Evolutionary conservation across 2,888 invertebrate species (phyloP), one percentile per base, ranked within the genome.

Genomic region (Melangyna quadrimaculata): DNA sequence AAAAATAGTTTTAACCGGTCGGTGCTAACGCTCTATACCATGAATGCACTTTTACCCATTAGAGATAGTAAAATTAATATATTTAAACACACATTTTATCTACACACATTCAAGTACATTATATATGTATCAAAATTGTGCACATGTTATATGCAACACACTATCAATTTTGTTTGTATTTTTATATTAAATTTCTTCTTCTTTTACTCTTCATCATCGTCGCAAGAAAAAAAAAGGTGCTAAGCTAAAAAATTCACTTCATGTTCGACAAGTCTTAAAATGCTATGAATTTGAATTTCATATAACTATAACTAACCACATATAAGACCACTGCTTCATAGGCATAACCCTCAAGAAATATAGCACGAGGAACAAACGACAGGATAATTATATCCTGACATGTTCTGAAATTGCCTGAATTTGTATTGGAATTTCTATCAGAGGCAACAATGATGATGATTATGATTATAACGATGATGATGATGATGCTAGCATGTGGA

Each of bases 361-460:
- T 67, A 40, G 37, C 61, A 35, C 14, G 32, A 61, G 53, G 51
- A 55, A 45, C 67, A 78, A 63, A 67, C 67, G 78, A 78, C 51
- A 82, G 61, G 78, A 77, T 67, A 73, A 77, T 67, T 61, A 74
- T 74, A 67, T 67, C 24, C 48, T 53, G 32, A 24, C 69, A 73
- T 57, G 27, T 40, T 63, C 61, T 51, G 10, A 63, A 78, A 70
- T 74, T 70, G 51, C 22, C 55, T 40, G 45, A 74, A 71, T 70
- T 83, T 74, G 55, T 74, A 70, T 79, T 78, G 78, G 78, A 74
- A 78, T 83, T 65, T 74, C 74, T 79, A 70, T 74, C 73, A 35
- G 70, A 69, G 70, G 55, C 29, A 59, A 51, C 8, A 32, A 35
- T 51, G 65, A 29, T 19, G 27, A 22, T 29, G n/a, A 63, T 24